Evolutionary conservation across 1,140 invertebrate genomes (phyloP), one percentile per base, ranked within the genome.

Genomic region (Mylabris phalerata): DNA sequence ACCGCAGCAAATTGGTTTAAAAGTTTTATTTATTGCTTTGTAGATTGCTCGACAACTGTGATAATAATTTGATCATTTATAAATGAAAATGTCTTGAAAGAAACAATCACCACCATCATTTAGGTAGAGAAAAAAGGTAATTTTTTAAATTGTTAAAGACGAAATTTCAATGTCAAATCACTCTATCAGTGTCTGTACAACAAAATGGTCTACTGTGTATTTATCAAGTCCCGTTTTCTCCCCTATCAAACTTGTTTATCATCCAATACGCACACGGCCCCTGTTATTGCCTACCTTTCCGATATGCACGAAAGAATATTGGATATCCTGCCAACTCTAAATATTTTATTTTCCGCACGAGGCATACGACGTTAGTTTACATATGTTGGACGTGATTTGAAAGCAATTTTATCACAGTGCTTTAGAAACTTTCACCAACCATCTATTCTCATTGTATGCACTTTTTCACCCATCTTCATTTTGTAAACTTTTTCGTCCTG

Each of bases 341-440:
- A 67, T 67, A 67, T 67, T 67, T 67, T 67, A 67, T 67, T 67
- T 67, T 64, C 59, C 50, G 41, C 55, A 49, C 50, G 42, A 58
- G 50, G 61, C 48, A 60, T 61, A 63, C 62, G 61, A 63, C 60
- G 61, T 65, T 65, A 66, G 66, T 67, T 67, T 67, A 67, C 66
- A 66, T 67, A 67, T 65, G 63, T 63, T 64, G 64, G 59, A 67
- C 66, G 66, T 67, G 66, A 65, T 67, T 65, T 54, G 66, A 67
- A 65, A 66, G 49, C 61, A 57, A 65, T 67, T 67, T 64, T 62
- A 57, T 59, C 62, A 52, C 41, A 42, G 49, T 41, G 38, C 41
- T 44, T 44, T 32, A 32, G 32, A 7, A 44, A 44, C 19, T 44
- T n/a, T n/a, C 19, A 44, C 19, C 19, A 44, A 44, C 19, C n/a